Evolutionary conservation across 2,797 vertebrate genomes (phyloP), one percentile per base, ranked within the genome.

Genomic region (Melanogrammus aeglefinus): DNA sequence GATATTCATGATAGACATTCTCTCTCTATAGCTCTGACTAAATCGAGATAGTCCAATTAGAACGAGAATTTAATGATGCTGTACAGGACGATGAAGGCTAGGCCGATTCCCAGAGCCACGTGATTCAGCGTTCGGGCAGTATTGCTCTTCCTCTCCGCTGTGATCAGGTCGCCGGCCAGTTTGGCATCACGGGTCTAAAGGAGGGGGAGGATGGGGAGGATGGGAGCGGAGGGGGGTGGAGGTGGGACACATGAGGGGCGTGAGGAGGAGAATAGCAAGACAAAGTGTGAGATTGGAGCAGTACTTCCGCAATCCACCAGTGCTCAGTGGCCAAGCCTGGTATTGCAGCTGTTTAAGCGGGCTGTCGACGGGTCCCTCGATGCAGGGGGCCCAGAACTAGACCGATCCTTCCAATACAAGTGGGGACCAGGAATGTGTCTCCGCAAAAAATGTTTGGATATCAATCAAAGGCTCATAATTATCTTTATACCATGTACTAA

Each of bases 41-140:
- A 71, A 31, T 29, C 12, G 16, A 12, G 70, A 36, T 44, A 13
- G 14, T 16, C 3, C 3, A 44, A 16, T 44, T 44, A 13, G 12
- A 13, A 3, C 16, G n/a, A n/a, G n/a, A 44, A 39, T 9, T 0
- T 0, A 4, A 73, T 87, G 76, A 89, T 3, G 1, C 91, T 80
- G 0, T 0, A 0, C 21, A 89, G 27, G 76, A 89, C 0, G 0
- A 79, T 0, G 24, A 0, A 0, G 0, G 33, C 35, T 7, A 93
- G 24, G 14, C 92, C 92, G 0, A 92, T 0, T 73, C 90, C 92
- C 75, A 93, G 75, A 16, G 6, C 84, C 41, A 88, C 78, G 0
- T 92, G 88, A 86, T 93, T 93, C 78, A 93, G 87, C 0, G 12
- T 89, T 63, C 76, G 80, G 80, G 92, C 83, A 0, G n/a, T 86